A percentile compares a stretch with the other conserved stretches of the same genome.
phyloP scores from a whole-genome alignment of 2,797 vertebrate genomes.

The Vultur gryphus region DNA sequence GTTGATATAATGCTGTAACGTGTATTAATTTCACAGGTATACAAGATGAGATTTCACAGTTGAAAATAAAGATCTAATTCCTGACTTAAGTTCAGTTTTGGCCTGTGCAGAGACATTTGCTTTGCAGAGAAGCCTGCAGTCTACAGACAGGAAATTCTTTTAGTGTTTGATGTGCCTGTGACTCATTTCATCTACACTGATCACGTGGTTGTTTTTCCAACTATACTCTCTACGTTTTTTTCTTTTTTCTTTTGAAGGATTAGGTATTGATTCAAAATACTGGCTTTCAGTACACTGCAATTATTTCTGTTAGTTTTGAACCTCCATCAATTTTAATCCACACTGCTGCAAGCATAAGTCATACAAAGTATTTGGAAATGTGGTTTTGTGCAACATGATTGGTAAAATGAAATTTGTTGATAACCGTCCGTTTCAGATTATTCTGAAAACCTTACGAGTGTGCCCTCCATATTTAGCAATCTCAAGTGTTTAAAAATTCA shows the following conservation, averaged over 20 bases:
- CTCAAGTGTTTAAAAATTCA: background rate
- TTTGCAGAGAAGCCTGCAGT: constrained; percentile 52
- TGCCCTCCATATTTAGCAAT: background rate
- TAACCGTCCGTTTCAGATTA: background rate
- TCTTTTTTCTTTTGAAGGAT: background rate
- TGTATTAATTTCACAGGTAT: background rate
- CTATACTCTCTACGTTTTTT: background rate
- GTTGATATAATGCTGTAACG: background rate
- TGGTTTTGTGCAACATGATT: background rate
- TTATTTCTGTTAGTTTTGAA: background rate
- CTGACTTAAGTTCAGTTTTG: constrained; percentile 3
- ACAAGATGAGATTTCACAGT: background rate
- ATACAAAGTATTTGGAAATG: background rate
- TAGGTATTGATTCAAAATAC: background rate
- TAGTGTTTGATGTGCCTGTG: constrained; percentile 68
- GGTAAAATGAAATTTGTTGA: background rate
- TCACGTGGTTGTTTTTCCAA: constrained; percentile 44
- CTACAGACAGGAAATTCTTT: constrained; percentile 79
- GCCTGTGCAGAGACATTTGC: background rate
- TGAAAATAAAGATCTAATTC: background rate
- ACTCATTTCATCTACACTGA: constrained; percentile 70
- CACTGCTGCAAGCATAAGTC: background rate
- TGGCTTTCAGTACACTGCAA: background rate
- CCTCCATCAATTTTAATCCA: background rate
- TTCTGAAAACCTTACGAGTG: background rate